phyloP scores from a whole-genome alignment of 2,888 invertebrate genomes.

The Osedax frankpressi region DNA sequence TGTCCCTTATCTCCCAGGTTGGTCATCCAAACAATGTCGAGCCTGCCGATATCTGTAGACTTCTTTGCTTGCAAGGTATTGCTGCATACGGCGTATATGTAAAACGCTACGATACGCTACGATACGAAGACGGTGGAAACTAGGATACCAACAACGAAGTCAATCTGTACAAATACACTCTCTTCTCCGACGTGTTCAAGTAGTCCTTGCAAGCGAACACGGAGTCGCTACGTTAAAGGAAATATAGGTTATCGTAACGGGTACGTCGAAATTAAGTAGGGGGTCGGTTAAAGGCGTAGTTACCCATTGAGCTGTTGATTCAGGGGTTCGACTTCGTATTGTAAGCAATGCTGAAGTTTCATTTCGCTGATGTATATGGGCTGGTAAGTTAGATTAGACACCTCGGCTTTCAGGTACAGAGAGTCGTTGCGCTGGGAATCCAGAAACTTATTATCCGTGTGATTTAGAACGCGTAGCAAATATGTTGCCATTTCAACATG shows the following conservation, averaged over 20 bases:
- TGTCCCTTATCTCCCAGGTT: constrained; percentile 91
- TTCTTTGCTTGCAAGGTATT: neutral
- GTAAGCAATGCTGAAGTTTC: constrained; percentile 74
- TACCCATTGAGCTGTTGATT: constrained; percentile 37
- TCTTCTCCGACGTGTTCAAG: constrained; percentile 74
- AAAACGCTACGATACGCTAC: no score
- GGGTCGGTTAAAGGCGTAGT: no score
- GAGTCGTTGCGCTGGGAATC: constrained; percentile 59
- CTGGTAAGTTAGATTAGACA: constrained; percentile 82
- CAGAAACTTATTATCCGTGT: no score
- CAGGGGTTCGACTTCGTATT: constrained; percentile 56
- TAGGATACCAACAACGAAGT: constrained; percentile 39
- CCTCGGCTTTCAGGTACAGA: constrained; percentile 61
- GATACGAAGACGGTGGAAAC: no score
- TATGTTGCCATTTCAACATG: no score
- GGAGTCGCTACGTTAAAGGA: neutral
- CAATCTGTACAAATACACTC: constrained; percentile 86
- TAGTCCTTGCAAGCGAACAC: constrained; percentile 31
- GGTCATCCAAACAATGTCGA: constrained; percentile 95
- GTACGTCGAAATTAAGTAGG: no score
- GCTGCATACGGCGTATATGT: no score
- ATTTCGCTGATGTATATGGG: constrained; percentile 89
- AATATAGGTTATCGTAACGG: no score
- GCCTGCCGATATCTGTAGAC: constrained; percentile 60
- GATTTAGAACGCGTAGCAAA: no score